These are phyloP conservation scores for Eilema depressum DNA, from an alignment of 2,888 invertebrate species.

Conservation along the genomic window DNA sequence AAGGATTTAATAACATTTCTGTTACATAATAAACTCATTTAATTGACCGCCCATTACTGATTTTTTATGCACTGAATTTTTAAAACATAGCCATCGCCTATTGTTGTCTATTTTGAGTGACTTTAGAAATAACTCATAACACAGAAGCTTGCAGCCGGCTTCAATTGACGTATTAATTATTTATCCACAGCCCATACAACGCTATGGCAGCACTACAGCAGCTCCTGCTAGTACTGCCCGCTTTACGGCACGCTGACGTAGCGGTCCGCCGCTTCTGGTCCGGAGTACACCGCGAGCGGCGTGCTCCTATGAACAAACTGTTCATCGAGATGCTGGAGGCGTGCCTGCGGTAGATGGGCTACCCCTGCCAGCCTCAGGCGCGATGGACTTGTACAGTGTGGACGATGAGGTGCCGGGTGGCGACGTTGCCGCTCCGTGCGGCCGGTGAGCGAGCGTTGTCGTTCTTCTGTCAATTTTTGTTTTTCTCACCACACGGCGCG, in stretches of 20 bases:
- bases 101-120: too few species aligned
- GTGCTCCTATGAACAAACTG: constrained; percentile 97
- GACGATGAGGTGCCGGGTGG: background rate
- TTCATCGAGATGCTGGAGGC: constrained; percentile 98
- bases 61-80: too few species aligned
- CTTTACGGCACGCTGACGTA: constrained; percentile 95
- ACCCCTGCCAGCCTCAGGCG: background rate
- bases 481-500: constrained; percentile 45
- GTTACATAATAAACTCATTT: too few species aligned
- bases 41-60: too few species aligned
- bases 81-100: too few species aligned
- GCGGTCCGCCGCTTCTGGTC: constrained; percentile 97
- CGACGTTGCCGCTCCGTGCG: constrained; percentile 8
- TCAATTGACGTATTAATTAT: background rate
- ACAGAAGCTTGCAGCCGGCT: background rate
- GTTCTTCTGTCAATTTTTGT: constrained; percentile 32
- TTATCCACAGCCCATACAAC: constrained; percentile 88
- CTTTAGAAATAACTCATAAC: too few species aligned
- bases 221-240: constrained; percentile 94
- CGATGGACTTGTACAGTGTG: background rate
- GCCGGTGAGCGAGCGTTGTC: constrained; percentile 1
- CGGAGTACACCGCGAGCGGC: constrained; percentile 94
- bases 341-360: constrained; percentile 85
- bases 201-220: constrained; percentile 93
- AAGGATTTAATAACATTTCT: too few species aligned